phyloP scores from a whole-genome alignment of 2,888 invertebrate genomes.

The Odontocerum albicorne region DNA sequence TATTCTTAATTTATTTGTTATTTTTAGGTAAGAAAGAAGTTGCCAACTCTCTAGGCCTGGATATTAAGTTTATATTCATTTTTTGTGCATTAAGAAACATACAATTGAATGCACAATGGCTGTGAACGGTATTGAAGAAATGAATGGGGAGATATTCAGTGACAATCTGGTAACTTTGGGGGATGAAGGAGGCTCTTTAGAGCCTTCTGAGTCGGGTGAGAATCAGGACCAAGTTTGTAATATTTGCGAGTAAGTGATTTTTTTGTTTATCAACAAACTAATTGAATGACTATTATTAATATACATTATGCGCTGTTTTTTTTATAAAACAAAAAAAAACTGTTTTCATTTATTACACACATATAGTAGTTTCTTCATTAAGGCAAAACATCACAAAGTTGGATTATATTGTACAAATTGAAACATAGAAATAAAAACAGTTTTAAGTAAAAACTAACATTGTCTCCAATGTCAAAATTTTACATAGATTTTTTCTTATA shows the following conservation, averaged over 20 bases:
- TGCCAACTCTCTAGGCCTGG: constrained; percentile 27
- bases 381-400: too few species aligned
- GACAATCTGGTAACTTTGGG: constrained; percentile 54
- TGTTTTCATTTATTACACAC: too few species aligned
- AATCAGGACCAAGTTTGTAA: constrained; percentile 64
- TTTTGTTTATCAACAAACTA: not conserved
- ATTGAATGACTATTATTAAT: not conserved
- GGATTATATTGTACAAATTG: too few species aligned
- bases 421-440: too few species aligned
- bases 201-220: constrained; percentile 50
- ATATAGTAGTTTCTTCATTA: too few species aligned
- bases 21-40: constrained; percentile 27
- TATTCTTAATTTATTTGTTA: not conserved
- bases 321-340: not conserved
- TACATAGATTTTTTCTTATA: too few species aligned
- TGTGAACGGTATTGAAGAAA: constrained; percentile 57
- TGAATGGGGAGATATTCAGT: constrained; percentile 57
- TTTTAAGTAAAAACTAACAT: too few species aligned
- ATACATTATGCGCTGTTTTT: too few species aligned
- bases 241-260: constrained; percentile 62
- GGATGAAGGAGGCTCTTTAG: constrained; percentile 54
- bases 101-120: constrained; percentile 32
- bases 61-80: constrained; percentile 19
- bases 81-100: constrained; percentile 24
- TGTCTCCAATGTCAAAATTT: too few species aligned